Evolutionary conservation across 2,113 vertebrate genomes (phyloP), one percentile per base, ranked within the genome.

Genomic region (Cervus canadensis): DNA sequence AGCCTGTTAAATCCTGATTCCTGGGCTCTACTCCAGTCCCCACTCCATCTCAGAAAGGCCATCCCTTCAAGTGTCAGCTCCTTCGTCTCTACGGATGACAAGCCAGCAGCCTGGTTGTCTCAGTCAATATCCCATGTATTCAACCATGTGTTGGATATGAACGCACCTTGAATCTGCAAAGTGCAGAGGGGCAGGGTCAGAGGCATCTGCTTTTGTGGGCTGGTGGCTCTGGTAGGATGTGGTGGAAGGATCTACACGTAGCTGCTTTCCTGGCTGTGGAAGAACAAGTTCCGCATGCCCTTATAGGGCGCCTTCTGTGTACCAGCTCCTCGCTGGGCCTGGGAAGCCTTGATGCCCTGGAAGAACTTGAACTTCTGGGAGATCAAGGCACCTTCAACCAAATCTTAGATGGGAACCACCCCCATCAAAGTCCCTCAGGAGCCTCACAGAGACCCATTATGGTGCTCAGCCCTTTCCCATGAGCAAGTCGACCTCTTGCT

Each of bases 121-220:
- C 26, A 0, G 7, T 4, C n/a, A 5, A 16, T 43, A 11, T 11
- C 10, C 15, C 45, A 21, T 4, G 2, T 11, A 6, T 62, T 30
- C 67, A 23, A 5, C 45, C 26, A 13, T 40, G 23, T 6, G 4
- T 40, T 12, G 17, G 33, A 25, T 26, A 54, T 9, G 45, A 52
- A 74, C 0, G 26, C 62, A 19, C 52, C 79, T 43, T 8, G 13
- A 19, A 17, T 50, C 84, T 45, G 23, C 28, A 8, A 11, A 23
- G 54, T 16, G 26, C 56, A 3, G 40, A 11, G 1, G 2, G 62
- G 48, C 12, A 14, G 17, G 50, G 48, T 57, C 17, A 1, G 25
- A 89, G n/a, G 30, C 62, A 11, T 50, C 48, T 5, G 7, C 9
- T 50, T 19, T 19, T 3, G 0, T 5, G 30, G 40, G 21, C 16